These are phyloP conservation scores for Apeira syringaria DNA, from an alignment of 2,888 invertebrate genomes.

Conservation along the genomic window DNA sequence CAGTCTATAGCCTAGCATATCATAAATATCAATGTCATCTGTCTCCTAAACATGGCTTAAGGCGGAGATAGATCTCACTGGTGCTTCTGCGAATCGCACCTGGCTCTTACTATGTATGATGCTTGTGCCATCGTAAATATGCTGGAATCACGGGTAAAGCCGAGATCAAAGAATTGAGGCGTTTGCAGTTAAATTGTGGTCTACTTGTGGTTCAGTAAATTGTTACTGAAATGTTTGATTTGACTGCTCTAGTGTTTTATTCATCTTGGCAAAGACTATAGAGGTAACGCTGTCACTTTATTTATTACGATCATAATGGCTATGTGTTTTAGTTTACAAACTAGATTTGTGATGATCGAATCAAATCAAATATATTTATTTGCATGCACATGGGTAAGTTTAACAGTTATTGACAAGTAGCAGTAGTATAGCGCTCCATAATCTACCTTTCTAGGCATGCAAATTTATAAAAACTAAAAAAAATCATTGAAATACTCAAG, in stretches of 20 bases:
- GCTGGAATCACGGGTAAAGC: conserved; percentile 4
- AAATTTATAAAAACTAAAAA: no score
- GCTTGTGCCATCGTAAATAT: conserved; percentile 18
- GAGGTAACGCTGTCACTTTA: background rate
- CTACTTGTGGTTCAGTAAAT: conserved; percentile 8
- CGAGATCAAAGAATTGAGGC: conserved; percentile 18
- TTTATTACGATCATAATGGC: background rate
- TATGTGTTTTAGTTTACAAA: no score
- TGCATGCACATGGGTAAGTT: no score
- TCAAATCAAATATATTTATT: no score
- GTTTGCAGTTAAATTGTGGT: conserved; percentile 9
- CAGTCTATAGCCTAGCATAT: no score
- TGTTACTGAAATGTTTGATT: conserved; percentile 1
- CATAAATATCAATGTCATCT: conserved; percentile 4
- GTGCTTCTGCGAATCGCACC: conserved; percentile 19
- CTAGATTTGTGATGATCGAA: no score
- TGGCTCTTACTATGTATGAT: conserved; percentile 9
- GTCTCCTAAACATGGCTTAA: conserved; percentile 22
- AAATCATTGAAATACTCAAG: no score
- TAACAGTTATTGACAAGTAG: no score
- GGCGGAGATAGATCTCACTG: conserved; percentile 11
- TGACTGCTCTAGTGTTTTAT: background rate
- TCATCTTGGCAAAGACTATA: background rate
- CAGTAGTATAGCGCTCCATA: no score
- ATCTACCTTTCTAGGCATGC: no score